Base-by-base conservation (phyloP, 1,140 invertebrate species). In the Nomia melanderi region DNA sequence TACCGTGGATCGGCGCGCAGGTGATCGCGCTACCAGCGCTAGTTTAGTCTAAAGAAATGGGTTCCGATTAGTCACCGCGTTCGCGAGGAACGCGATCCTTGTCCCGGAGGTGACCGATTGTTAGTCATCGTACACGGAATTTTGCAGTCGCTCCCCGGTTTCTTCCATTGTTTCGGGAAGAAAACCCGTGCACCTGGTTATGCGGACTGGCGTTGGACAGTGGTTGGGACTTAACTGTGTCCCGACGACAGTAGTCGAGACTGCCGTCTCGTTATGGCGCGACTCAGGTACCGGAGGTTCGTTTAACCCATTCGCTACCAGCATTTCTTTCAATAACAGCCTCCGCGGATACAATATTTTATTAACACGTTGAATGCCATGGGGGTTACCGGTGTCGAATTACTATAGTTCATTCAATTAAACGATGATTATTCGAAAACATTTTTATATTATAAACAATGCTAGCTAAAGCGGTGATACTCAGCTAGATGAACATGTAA, bases 11-110 rank as follows among this genome's bases (percentile, higher is more conserved):
- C 54, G 70, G 36, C 56, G 78, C 65, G 64, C 82, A 84, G 78
- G 81, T 84, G 82, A 79, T 57, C 81, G 66, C 64, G 71, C 33
- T 65, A 67, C 56, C 56, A 56, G 50, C 53, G 62, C 41, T 44
- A 41, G 47, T 53, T 77, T 57, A 53, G 57, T 54, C 53, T 1
- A 65, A 79, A 39, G 54, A 82, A 63, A 78, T 20, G 23, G 14
- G 27, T 20, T 47, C 62, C 64, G 71, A 80, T 84, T 84, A 84
- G 82, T 84, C 82, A 84, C 66, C 81, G 23, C 20, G 63, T 64
- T 33, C 64, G 29, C 65, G 72, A 63, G 57, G 75, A 44, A 81
- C 72, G 20, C 53, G 44, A 56, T 70, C 66, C 31, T 20, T 39
- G 75, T 77, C 66, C 71, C 62, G 50, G 36, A 63, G 63, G 36